Percentiles rank a stretch among this genome's conserved stretches.
Evolutionary conservation across 2,797 vertebrate genomes (phyloP).

Genomic region (Phoebastria nigripes): DNA sequence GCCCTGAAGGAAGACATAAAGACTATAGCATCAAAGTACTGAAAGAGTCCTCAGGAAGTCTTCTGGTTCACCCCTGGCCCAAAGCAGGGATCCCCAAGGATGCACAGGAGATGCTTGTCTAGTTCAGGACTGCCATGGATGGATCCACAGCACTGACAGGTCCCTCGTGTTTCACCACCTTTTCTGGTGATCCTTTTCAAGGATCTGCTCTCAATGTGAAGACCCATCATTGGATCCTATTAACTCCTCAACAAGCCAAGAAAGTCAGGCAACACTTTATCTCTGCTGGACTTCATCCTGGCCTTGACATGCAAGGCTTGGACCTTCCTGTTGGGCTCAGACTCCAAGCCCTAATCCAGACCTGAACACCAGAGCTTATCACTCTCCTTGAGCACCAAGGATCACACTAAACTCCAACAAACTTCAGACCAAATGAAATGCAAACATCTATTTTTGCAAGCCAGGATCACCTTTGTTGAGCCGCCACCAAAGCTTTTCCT

Average conservation of each 20-base stretch:
- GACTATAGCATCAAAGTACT: fast-evolving
- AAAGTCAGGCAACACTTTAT: not conserved
- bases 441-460: not conserved
- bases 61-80: not conserved
- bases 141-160: not conserved
- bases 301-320: not conserved
- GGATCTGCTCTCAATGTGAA: not conserved
- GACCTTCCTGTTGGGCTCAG: not conserved
- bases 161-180: not conserved
- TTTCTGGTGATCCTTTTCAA: not conserved
- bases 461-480: not conserved
- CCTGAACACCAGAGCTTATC: not conserved
- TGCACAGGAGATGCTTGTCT: fast-evolving
- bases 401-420: not conserved
- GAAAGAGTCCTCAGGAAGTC: not conserved
- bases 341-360: not conserved
- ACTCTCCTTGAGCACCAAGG: not conserved
- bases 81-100: not conserved
- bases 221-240: not conserved
- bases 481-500: not conserved
- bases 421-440: not conserved
- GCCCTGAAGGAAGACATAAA: not conserved
- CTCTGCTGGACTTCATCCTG: not conserved
- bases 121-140: not conserved
- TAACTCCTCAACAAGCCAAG: not conserved